Evolutionary conservation across 2,888 invertebrate genomes (phyloP).

Genomic region (Alentia gelatinosa): DNA sequence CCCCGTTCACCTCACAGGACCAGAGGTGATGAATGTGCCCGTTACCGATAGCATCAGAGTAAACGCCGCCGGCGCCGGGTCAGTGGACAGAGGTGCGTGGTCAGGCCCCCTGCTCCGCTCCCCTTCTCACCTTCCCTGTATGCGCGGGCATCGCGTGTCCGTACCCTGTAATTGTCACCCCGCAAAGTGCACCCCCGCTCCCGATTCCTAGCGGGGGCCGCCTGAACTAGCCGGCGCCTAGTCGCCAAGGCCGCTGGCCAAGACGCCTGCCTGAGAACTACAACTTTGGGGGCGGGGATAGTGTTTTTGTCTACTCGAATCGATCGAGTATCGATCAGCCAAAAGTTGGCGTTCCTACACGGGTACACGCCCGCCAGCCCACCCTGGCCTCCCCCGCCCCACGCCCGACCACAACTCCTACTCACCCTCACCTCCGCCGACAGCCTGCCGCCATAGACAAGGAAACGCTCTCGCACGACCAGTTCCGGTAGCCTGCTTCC

Average conservation of each 20-base stretch:
- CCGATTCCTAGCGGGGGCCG: too few relatives aligned
- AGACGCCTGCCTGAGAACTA: background rate
- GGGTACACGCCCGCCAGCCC: background rate
- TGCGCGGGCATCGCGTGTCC: background rate
- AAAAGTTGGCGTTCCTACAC: background rate
- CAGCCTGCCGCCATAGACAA: background rate
- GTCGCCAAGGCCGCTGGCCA: background rate
- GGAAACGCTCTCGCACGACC: background rate
- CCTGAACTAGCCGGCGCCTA: background rate
- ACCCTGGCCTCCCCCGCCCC: background rate
- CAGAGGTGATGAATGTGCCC: background rate
- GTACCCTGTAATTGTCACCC: background rate
- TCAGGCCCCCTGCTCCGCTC: background rate
- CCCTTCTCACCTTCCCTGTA: background rate
- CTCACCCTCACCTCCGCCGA: background rate
- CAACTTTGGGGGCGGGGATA: background rate
- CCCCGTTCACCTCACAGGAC: background rate
- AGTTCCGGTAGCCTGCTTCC: slow-evolving; percentile 4
- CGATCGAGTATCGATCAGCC: background rate
- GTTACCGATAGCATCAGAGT: slow-evolving; percentile 39
- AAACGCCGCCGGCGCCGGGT: background rate
- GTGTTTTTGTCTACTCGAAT: background rate
- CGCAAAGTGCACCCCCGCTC: too few relatives aligned
- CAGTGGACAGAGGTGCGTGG: slow-evolving; percentile 38
- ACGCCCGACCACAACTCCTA: background rate